Base-by-base conservation (phyloP, 1,140 invertebrate species). In the Oedothorax gibbosus region DNA sequence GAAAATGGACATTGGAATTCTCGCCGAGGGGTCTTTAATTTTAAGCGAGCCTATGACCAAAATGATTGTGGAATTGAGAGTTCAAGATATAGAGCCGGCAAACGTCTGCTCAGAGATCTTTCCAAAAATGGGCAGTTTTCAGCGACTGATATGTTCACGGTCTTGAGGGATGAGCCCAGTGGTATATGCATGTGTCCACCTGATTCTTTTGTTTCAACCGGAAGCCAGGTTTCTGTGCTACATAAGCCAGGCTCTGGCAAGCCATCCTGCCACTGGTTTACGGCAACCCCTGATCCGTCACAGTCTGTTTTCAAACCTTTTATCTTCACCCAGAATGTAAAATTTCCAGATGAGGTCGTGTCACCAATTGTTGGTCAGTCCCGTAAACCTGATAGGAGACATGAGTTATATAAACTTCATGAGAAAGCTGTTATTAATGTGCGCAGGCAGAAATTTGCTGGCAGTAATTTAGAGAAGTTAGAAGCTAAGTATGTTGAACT, bases 261-360 rank as follows among this genome's bases (percentile, higher is more conserved):
- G 7, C 90, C 90, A 35, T 86, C 87, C 53, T 92, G 92, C 77
- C 94, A 96, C 89, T 96, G 94, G 94, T 95, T 96, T 88, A 96
- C 95, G 5, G 95, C 93, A 1, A 96, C 95, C 49, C 94, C 94
- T 2, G 94, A 95, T 90, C 93, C 95, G 0, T 91, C 91, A 54
- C 90, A 92, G 68, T 95, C 94, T 1, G 93, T 94, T 18, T 96
- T 93, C 89, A 96, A 96, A 89, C 95, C 95, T 18, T 96, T 96
- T 88, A 91, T 95, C n/a, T 96, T 96, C 88, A 93, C 88, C 21
- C 89, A 86, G 50, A 88, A 89, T 77, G 88, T 88, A 72, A 75
- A 49, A 10, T 84, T 82, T 62, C 71, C 62, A 53, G 14, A 21
- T 64, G 18, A 72, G 35, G 49, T 84, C 2, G 57, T 80, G 57